phyloP scores from a whole-genome alignment of 2,888 invertebrate species.

The Notodonta ziczac region DNA sequence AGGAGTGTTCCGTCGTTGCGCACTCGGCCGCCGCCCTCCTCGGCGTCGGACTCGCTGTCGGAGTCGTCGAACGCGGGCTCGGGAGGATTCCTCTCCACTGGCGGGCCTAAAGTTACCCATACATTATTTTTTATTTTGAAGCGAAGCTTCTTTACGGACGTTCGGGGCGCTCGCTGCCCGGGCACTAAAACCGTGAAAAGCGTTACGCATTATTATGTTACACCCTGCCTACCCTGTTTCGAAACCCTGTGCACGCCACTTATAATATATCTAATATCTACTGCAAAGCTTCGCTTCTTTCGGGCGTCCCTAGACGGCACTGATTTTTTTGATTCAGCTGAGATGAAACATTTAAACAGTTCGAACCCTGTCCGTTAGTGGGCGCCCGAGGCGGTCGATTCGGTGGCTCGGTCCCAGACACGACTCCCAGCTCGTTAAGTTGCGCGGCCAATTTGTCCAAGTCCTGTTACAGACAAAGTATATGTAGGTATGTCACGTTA shows the following conservation, averaged over 20 bases:
- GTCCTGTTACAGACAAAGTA: constrained; percentile 86
- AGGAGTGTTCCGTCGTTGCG: constrained; percentile 97
- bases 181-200: too few species aligned
- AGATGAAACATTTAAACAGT: neutral
- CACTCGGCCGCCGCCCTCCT: constrained; percentile 91
- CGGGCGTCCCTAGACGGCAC: too few species aligned
- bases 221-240: too few species aligned
- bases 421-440: constrained; percentile 95
- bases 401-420: constrained; percentile 89
- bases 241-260: too few species aligned
- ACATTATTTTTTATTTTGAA: neutral
- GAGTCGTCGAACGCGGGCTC: constrained; percentile 89
- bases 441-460: constrained; percentile 98
- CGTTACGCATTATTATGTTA: too few species aligned
- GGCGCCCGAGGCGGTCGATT: constrained; percentile 77
- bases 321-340: too few species aligned
- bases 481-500: neutral
- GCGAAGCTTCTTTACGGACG: too few species aligned
- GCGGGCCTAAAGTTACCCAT: constrained; percentile 59
- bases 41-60: constrained; percentile 93
- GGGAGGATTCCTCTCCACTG: constrained; percentile 84
- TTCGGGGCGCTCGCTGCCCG: too few species aligned
- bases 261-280: too few species aligned
- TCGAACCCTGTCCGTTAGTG: constrained; percentile 77
- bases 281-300: too few species aligned